Evolutionary conservation across 1,140 invertebrate species (phyloP).

Genomic region (Berghia stephanieae): DNA sequence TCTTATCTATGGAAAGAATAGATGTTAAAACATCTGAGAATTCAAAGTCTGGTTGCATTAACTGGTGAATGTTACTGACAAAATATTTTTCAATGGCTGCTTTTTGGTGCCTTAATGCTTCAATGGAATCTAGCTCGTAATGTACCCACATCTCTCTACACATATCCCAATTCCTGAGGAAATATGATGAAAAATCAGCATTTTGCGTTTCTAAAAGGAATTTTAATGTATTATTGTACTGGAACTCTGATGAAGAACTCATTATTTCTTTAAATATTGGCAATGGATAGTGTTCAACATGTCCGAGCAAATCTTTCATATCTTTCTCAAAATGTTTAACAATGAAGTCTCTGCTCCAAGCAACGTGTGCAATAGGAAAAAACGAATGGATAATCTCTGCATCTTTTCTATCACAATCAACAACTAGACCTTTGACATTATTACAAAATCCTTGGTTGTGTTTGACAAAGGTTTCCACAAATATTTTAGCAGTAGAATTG

Average conservation of each 20-base stretch:
- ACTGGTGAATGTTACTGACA: constrained; percentile 1
- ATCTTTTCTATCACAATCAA: constrained; percentile 20
- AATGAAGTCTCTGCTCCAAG: constrained; percentile 17
- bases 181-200: background rate
- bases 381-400: constrained; percentile 18
- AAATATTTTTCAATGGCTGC: constrained; percentile 18
- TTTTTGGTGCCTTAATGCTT: background rate
- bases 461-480: constrained; percentile 21
- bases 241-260: background rate
- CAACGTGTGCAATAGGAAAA: background rate
- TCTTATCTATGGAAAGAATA: background rate
- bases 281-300: background rate
- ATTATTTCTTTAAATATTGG: constrained; percentile 4
- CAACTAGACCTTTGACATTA: background rate
- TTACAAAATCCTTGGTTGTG: constrained; percentile 23
- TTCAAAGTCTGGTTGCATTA: background rate
- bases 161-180: constrained; percentile 13
- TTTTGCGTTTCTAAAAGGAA: background rate
- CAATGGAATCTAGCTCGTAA: background rate
- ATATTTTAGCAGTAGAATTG: background rate
- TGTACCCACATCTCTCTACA: constrained; percentile 23
- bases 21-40: constrained; percentile 14
- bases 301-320: background rate
- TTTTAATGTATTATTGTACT: constrained; percentile 15
- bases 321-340: constrained; percentile 9